Percentiles rank a stretch among this genome's conserved stretches.
phyloP scores from a whole-genome alignment of 2,888 invertebrate genomes.

The Drosophila leonis region DNA sequence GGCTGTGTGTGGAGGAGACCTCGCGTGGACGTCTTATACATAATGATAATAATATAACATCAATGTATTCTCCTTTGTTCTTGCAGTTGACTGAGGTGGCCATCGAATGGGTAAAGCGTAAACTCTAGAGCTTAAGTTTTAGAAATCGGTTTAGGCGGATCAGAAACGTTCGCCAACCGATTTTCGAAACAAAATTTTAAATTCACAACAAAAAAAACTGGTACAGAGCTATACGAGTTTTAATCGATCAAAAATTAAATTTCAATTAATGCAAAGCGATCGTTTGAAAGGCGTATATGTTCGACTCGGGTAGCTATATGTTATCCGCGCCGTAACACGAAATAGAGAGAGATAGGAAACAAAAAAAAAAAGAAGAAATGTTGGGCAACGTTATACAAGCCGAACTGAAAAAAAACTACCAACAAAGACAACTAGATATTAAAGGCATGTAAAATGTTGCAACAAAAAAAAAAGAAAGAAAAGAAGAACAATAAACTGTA shows the following conservation, averaged over 20 bases:
- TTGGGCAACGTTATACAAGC: slow-evolving; percentile 60
- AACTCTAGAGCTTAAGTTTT: slow-evolving; percentile 35
- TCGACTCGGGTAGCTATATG: slow-evolving; percentile 22
- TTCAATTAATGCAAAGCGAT: slow-evolving; percentile 4
- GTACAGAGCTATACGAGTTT: slow-evolving; percentile 10
- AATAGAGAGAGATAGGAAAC: slow-evolving; percentile 12
- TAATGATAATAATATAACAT: slow-evolving; percentile 1
- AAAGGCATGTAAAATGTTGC: slow-evolving; percentile 71
- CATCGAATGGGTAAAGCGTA: slow-evolving; percentile 24
- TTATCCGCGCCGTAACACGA: slow-evolving; percentile 29
- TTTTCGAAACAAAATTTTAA: slow-evolving; percentile 39
- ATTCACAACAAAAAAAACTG: not conserved
- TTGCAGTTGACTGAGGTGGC: slow-evolving; percentile 33
- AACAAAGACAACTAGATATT: slow-evolving; percentile 8
- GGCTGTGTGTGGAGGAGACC: slow-evolving; percentile 10
- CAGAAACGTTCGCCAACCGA: slow-evolving; percentile 34
- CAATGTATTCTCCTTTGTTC: not conserved
- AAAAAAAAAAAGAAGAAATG: not conserved
- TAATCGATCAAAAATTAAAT: slow-evolving; percentile 23
- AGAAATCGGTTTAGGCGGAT: slow-evolving; percentile 44
- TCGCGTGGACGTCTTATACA: slow-evolving; percentile 50
- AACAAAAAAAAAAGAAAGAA: slow-evolving; percentile 6
- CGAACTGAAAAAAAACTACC: slow-evolving; percentile 15
- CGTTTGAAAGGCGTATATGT: slow-evolving; percentile 28
- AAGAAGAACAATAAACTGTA: not conserved